phyloP scores from a whole-genome alignment of 2,888 invertebrate species.

The Iphiclides podalirius region DNA sequence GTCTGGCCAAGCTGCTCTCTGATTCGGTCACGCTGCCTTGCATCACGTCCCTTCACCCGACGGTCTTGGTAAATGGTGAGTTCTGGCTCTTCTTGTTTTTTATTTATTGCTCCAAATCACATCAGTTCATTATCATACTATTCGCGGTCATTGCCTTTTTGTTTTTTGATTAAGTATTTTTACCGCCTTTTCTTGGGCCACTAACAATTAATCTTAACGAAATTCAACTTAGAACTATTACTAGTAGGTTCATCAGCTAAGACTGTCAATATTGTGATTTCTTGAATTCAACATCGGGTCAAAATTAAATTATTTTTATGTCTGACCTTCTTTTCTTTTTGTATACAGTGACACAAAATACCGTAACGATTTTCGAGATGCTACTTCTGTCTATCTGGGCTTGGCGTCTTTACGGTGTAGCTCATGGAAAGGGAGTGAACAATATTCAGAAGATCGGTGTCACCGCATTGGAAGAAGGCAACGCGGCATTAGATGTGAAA shows the following conservation, averaged over 20 bases:
- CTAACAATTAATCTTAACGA: no score
- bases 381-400: conserved; percentile 82
- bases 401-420: conserved; percentile 79
- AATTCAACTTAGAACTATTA: no score
- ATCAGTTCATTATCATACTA: no score
- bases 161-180: no score
- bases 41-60: conserved; percentile 82
- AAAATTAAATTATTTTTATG: no score
- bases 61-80: conserved; percentile 84
- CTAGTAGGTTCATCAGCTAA: no score
- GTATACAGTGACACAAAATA: conserved; percentile 86
- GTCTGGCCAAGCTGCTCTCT: conserved; percentile 78
- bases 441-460: conserved; percentile 53
- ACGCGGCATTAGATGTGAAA: conserved; percentile 39
- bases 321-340: no score
- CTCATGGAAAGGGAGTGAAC: conserved; percentile 49
- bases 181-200: no score
- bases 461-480: conserved; percentile 56
- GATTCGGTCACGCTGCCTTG: conserved; percentile 81
- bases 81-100: not conserved
- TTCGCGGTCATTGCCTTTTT: no score
- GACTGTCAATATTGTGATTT: no score
- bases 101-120: no score
- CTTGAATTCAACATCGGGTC: no score
- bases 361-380: conserved; percentile 85